Evolutionary conservation across 2,113 vertebrate genomes (phyloP), one percentile per base, ranked within the genome.

Genomic region (Aegypius monachus): DNA sequence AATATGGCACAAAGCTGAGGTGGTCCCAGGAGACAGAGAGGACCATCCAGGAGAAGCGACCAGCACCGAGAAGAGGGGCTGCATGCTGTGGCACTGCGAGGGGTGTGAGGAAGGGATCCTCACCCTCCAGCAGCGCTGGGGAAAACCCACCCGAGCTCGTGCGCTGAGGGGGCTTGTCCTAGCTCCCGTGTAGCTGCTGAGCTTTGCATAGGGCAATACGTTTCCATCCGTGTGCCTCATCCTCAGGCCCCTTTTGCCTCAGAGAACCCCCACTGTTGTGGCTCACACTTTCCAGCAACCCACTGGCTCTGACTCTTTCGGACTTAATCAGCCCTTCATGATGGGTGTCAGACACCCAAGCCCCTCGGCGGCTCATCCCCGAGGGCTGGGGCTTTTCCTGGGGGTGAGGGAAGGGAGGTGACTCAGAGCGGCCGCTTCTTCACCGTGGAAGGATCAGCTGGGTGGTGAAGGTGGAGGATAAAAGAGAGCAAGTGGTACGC

Each of bases 221-320:
- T 94, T 97, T 93, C 83, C 82, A 93, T n/a, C 40, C 15, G 3
- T 5, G 4, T 62, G 58, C 83, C 73, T 91, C 81, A 56, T 52
- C 31, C 40, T 77, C 42, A 45, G 63, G 34, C 42, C 45, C 61
- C 43, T 85, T 79, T 74, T 92, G 48, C 45, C 65, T 91, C 83
- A 71, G 53, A 88, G 88, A 95, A 81, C 48, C 77, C 77, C 74
- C 73, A 68, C 29, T 77, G 34, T 38, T 45, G 42, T 70, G 81
- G 84, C 90, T 96, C 96, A 97, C 78, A 94, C 45, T 97, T 97
- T 97, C 97, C 97, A 95, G 89, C 94, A 91, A 48, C 97, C 91
- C 93, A 97, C 96, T 89, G 59, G 53, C 65, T 95, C 81, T 95
- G 96, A 68, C 48, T 97, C 77, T 95, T 95, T 95, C 6, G 0